Evolutionary conservation across 2,797 vertebrate genomes (phyloP), one percentile per base, ranked within the genome.

Genomic region (Rousettus madagascariensis): DNA sequence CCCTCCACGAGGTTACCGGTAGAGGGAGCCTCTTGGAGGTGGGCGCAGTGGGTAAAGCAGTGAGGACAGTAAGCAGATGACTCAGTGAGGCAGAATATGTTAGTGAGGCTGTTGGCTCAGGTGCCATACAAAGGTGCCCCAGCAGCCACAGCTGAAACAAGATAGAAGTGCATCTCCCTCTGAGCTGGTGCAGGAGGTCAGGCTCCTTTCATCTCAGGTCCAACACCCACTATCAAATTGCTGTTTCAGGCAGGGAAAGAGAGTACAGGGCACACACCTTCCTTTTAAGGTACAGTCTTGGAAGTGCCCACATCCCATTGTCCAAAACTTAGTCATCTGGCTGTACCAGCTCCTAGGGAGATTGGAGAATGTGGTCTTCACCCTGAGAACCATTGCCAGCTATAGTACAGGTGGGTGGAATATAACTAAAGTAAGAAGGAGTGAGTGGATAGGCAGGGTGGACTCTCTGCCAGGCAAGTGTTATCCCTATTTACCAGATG

Each of bases 391-490:
- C 12, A 1, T 3, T 22, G 46, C n/a, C 59, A 7, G 30, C 55
- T 17, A 2, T 6, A 8, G 7, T 16, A 8, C 9, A n/a, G 77
- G 8, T 8, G 3, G 33, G 11, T 30, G 38, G 43, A n/a, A 7
- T 28, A 4, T 12, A 69, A 41, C 46, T 57, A 33, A 9, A 2
- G 1, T 10, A 5, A 26, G 11, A 15, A 36, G n/a, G 38, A n/a
- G 5, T 0, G 0, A 19, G 15, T 38, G 17, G 49, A 1, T 6
- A 0, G 59, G 59, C 33, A 75, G 59, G 22, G n/a, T 26, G 38
- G 3, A 6, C 74, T 15, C 6, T 12, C 59, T 68, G 30, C 51
- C 28, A 28, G 71, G 24, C 17, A 6, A 1, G 3, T 0, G 10
- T 46, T 24, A 10, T 33, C 20, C 28, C 66, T 8, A 0, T 28